Evolutionary conservation across 2,888 invertebrate genomes (phyloP), one percentile per base, ranked within the genome.

Genomic region (Torymus tubicola): DNA sequence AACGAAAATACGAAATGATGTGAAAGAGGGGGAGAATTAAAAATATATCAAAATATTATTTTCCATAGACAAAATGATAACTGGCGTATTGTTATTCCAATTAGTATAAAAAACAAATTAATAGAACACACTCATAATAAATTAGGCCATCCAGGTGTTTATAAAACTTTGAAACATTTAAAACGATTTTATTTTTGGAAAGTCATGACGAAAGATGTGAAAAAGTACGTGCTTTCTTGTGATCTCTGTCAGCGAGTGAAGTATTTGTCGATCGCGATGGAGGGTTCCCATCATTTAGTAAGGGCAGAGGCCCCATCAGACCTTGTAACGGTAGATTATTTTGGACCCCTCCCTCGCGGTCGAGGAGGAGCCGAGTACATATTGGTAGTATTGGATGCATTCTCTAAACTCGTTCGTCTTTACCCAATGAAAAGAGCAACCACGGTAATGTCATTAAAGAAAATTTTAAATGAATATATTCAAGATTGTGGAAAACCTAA

Each of bases 131-230:
- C 13, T 5, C 61, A 61, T 18, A 13, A 3, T 14, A 71, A 71
- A 60, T 61, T 71, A 1, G 71, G 60, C 0, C 60, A 60, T 10
- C 50, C 50, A 14, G 71, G 71, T 1, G 18, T 52, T 3, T 71
- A 18, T 18, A 71, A 71, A 50, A 71, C 60, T 13, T 13, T 61
- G 1, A 2, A 0, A 13, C 61, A 52, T 12, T 0, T 71, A 52
- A 60, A 60, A n/a, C n/a, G 10, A 50, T 71, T 61, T 50, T 61
- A 71, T 50, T 71, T 50, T 71, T 61, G 16, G 60, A 60, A 50
- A 12, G 10, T 1, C 0, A 60, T 71, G 42, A 10, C 1, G 8
- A 71, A 50, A 50, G 18, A 50, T 18, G 60, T 71, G 1, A 61
- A 71, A 52, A 52, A 21, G 14, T 57, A 11, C 10, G 69, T 69